Conservation (phyloP, 2,113 vertebrate species). For the Grammomys dolichurus region DNA sequence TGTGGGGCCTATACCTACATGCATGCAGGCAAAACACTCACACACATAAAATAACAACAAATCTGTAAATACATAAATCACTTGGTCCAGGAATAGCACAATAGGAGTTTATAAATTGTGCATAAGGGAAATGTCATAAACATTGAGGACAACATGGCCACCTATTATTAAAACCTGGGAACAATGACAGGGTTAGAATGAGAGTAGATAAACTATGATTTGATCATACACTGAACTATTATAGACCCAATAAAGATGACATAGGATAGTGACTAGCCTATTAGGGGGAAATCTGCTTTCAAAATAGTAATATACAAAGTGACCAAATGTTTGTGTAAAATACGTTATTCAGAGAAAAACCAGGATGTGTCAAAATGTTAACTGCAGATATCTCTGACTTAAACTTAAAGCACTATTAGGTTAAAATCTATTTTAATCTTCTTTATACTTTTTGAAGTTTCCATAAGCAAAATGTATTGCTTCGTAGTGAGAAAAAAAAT, state of each 20-base stretch:
- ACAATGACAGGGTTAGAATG: not conserved
- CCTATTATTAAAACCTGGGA: constrained; percentile 40
- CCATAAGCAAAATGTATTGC: not conserved
- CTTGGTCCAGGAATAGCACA: not conserved
- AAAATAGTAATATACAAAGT: not conserved
- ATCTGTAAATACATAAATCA: not conserved
- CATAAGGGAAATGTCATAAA: constrained; percentile 1
- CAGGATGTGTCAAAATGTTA: not conserved
- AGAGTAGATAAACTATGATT: not conserved
- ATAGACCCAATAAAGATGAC: not conserved
- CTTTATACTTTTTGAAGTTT: not conserved
- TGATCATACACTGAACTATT: not conserved
- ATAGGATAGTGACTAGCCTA: not conserved
- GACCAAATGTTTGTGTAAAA: not conserved
- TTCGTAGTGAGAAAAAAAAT: not conserved
- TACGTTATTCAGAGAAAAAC: constrained; percentile 27
- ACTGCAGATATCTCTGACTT: not conserved
- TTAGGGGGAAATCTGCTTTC: not conserved
- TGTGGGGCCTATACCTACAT: not conserved
- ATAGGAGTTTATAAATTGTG: not conserved
- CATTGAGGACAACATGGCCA: not conserved
- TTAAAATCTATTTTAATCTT: constrained; percentile 39
- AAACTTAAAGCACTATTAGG: not conserved
- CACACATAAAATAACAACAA: not conserved
- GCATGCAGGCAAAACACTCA: not conserved